Evolutionary conservation across 35 echinoderm and acorn worm genomes (phyloP).

Genomic region (Anneissia japonica): DNA sequence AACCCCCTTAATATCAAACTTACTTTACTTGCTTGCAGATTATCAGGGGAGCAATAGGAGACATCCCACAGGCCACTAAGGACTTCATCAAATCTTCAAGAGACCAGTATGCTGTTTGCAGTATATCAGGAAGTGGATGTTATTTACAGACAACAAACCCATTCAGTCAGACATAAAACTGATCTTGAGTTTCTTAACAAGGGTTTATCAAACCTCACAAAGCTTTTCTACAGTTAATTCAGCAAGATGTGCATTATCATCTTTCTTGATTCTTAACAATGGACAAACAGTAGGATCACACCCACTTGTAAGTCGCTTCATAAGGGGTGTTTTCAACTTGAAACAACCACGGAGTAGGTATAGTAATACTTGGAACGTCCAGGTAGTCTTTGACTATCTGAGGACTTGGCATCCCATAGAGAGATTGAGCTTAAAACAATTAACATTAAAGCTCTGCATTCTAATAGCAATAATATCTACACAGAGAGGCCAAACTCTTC

Average conservation of each 20-base stretch:
- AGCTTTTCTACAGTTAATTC: conserved; percentile 4
- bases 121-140: background rate
- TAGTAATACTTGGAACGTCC: conserved; percentile 30
- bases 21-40: conserved; percentile 18
- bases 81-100: background rate
- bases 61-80: background rate
- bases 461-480: too few species aligned
- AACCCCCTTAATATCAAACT: background rate
- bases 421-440: too few species aligned
- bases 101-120: background rate
- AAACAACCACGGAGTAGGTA: conserved; percentile 17
- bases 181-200: background rate
- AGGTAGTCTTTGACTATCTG: conserved; percentile 30
- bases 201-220: background rate
- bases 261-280: too few species aligned
- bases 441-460: too few species aligned
- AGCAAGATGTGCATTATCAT: background rate
- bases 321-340: conserved; percentile 12
- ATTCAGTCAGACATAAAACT: background rate
- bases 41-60: conserved; percentile 14
- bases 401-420: background rate
- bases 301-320: conserved; percentile 17
- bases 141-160: background rate
- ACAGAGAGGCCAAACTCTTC: too few species aligned
- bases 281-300: background rate